Base-by-base conservation (phyloP, 2,113 vertebrate genomes). In the Emydocephalus ijimae region DNA sequence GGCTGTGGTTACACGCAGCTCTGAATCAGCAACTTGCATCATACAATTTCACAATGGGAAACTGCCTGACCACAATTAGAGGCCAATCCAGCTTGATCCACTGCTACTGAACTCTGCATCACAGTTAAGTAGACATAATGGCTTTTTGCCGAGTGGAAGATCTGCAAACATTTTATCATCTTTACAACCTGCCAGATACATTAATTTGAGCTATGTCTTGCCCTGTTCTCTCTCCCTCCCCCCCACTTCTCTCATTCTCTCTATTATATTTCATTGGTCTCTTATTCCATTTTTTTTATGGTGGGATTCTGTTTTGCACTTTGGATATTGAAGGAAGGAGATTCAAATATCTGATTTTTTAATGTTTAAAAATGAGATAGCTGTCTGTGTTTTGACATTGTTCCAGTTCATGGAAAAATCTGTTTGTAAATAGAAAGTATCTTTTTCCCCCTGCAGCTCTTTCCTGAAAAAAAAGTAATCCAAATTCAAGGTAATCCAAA, bases 1-100 rank as follows among this genome's bases (percentile, higher is more conserved):
- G 86, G 26, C 48, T 89, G 45, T 69, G 93, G 90, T 64, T 94
- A 94, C 92, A 93, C 5, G 0, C 34, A 86, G 91, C 29, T 55
- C 64, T 0, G 0, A 39, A 54, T 91, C 81, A 90, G 52, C 54
- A 54, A 45, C 85, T 89, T 64, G 61, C 56, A 90, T 69, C 45
- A n/a, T 14, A 23, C 23, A 26, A 69, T 90, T 92, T 61, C 91
- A 45, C 87, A 91, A 43, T n/a, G 86, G 20, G 85, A 90, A 93
- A 56, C 39, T 34, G 69, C 61, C 89, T 91, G 88, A 55, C 91
- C 86, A 64, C 5, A 57, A 20, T 23, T n/a, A 57, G 1, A 24
- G 89, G 48, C 89, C 86, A 90, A 90, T 89, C 89, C 59, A 2
- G 5, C 8, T 12, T 52, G 29, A 3, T 64, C 5, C 26, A 2